Evolutionary conservation across 2,888 invertebrate species (phyloP), one percentile per base, ranked within the genome.

Genomic region (Carabus problematicus): DNA sequence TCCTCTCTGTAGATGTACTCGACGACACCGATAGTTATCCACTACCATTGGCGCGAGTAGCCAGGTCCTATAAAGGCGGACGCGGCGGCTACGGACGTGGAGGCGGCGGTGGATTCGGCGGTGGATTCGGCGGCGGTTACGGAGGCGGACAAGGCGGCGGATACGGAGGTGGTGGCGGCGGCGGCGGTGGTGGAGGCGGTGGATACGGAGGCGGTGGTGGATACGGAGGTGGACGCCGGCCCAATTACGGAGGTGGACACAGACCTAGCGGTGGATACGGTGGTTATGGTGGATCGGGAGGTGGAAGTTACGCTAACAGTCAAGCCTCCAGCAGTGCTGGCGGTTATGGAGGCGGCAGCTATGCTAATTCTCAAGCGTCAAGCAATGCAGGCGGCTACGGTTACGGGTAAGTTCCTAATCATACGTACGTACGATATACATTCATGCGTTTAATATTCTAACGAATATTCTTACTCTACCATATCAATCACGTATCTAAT

Each of bases 221-320:
- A 3, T 11, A 12, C 12, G 45, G 45, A 3, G 45, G 45, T n/a
- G 11, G 12, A 11, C 45, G 7, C 45, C 45, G 45, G 3, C 45
- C 45, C 12, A 11, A 45, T 8, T 12, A 45, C 7, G 45, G 45
- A 45, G 45, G 45, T 45, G 45, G 45, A 45, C 7, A 45, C 12
- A 45, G 45, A 45, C 45, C 45, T 11, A 11, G 12, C 12, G 11
- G 12, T 8, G 45, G 45, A n/a, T 11, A 12, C 7, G 45, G 45
- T 45, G 45, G 45, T 3, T 6, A 45, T 12, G 45, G 45, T 45
- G 45, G 45, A n/a, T 45, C 2, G 2, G 45, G 45, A 45, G 45
- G 45, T 45, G 45, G 45, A 11, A 45, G 45, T 45, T 45, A n/a
- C 12, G 45, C 45, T 3, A 11, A 45, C 11, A 45, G 45, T 45